Percentiles rank a stretch among this genome's conserved stretches.
These are phyloP conservation scores for Podargus strigoides DNA, from an alignment of 2,797 vertebrate genomes.

Conservation along the genomic window DNA sequence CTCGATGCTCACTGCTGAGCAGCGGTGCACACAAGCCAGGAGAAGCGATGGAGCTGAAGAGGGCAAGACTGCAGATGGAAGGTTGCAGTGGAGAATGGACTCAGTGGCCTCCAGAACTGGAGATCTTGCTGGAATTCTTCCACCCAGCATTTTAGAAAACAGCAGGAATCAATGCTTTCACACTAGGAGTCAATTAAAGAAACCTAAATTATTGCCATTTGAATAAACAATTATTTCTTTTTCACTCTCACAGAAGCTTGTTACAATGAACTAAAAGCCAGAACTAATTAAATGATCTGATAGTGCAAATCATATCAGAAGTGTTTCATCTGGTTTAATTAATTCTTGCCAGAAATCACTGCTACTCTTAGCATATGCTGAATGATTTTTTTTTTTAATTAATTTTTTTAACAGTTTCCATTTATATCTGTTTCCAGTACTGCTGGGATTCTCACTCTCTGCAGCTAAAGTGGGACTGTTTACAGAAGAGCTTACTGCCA, in stretches of 20 bases:
- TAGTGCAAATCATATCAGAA: conserved; percentile 70
- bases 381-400: not conserved
- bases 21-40: not conserved
- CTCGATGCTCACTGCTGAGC: not conserved
- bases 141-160: conserved; percentile 51
- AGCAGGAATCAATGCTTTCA: conserved; percentile 61
- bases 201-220: conserved; percentile 73
- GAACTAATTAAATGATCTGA: conserved; percentile 70
- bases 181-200: conserved; percentile 72
- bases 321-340: conserved; percentile 70
- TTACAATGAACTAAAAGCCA: conserved; percentile 63
- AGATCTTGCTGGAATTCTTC: conserved; percentile 61
- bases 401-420: conserved; percentile 46
- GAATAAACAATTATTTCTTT: conserved; percentile 71
- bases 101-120: conserved; percentile 1
- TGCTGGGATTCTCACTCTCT: conserved; percentile 32
- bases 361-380: conserved; percentile 55
- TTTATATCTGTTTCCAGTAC: conserved; percentile 23
- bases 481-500: not conserved
- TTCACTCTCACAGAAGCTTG: conserved; percentile 65
- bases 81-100: not conserved
- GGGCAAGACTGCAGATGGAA: not conserved
- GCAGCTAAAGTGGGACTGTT: conserved; percentile 37
- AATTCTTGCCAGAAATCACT: conserved; percentile 65
- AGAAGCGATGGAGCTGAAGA: not conserved